Evolutionary conservation across 2,113 vertebrate species (phyloP), one percentile per base, ranked within the genome.

Genomic region (Puma concolor): DNA sequence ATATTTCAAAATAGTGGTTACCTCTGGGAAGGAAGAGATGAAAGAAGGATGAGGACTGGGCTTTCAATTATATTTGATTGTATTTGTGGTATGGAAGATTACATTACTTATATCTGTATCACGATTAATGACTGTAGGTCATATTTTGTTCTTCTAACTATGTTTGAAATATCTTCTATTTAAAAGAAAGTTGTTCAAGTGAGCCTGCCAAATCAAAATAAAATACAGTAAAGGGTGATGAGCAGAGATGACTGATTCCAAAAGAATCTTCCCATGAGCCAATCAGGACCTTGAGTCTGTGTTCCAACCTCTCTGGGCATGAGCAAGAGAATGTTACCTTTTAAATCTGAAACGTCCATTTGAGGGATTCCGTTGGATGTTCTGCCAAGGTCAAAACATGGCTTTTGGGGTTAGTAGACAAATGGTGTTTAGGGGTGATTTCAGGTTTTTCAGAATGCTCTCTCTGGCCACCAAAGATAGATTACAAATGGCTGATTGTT

Each of bases 311-410:
- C 44, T 33, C 21, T 71, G 80, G 80, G 44, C 71, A 6, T 44
- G 71, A 90, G 81, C 76, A 85, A 77, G 72, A 60, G 84, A 97
- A 76, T 87, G 92, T 96, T 95, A 29, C 71, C 83, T 94, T 97
- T 97, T 88, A 88, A 33, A 83, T 83, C 88, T 91, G 82, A 96
- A 89, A 91, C 92, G 66, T 90, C 95, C 15, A 0, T 97, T 96
- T 88, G 76, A 97, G 81, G 7, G 27, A 88, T 81, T 93, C 95
- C 89, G 67, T 77, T 98, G 91, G 76, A 48, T 88, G 83, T 67
- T 81, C 90, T 91, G 50, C 60, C n/a, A 60, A 36, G 19, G 71
- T 50, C 41, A 76, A 76, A 88, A 88, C 48, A n/a, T 77, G 81
- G 31, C 84, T 90, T 92, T 96, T 14, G 60, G 66, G 9, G 25